phyloP scores from a whole-genome alignment of 2,888 invertebrate species.

The Caenorhabditis sp. region DNA sequence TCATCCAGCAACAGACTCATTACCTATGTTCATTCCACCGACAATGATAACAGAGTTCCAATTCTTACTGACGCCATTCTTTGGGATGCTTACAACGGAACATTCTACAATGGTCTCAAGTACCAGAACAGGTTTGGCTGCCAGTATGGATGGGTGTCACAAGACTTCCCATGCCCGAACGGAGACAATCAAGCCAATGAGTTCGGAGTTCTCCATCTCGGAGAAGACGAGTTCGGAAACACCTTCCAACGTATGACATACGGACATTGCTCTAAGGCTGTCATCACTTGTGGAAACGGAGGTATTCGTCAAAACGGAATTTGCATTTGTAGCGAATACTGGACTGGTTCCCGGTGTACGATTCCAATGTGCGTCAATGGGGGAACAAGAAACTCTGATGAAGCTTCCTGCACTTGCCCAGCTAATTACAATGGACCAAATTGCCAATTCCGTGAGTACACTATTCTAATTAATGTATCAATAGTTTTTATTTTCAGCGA shows the following conservation, averaged over 20 bases:
- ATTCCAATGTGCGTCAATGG: constrained; percentile 75
- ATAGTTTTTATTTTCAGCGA: constrained; percentile 36
- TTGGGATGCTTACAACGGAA: constrained; percentile 66
- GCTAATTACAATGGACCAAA: constrained; percentile 69
- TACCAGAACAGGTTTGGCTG: constrained; percentile 68
- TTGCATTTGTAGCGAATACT: constrained; percentile 76
- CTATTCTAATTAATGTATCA: not conserved
- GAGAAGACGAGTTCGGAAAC: constrained; percentile 77
- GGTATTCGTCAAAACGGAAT: constrained; percentile 73
- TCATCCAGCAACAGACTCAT: constrained; percentile 66
- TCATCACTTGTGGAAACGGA: constrained; percentile 71
- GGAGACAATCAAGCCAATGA: constrained; percentile 60
- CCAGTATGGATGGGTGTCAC: constrained; percentile 68
- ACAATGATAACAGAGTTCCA: constrained; percentile 56
- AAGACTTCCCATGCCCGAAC: constrained; percentile 73
- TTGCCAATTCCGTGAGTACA: constrained; percentile 70
- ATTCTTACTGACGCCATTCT: constrained; percentile 68
- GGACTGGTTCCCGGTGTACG: constrained; percentile 69
- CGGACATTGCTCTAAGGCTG: constrained; percentile 64
- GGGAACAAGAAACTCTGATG: constrained; percentile 68
- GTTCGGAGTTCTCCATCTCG: constrained; percentile 68
- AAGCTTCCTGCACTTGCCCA: constrained; percentile 68
- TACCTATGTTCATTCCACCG: constrained; percentile 65
- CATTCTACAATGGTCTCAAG: constrained; percentile 71
- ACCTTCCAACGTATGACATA: constrained; percentile 75